phyloP scores from a whole-genome alignment of 2,888 invertebrate species.

The Tethea ocularis region DNA sequence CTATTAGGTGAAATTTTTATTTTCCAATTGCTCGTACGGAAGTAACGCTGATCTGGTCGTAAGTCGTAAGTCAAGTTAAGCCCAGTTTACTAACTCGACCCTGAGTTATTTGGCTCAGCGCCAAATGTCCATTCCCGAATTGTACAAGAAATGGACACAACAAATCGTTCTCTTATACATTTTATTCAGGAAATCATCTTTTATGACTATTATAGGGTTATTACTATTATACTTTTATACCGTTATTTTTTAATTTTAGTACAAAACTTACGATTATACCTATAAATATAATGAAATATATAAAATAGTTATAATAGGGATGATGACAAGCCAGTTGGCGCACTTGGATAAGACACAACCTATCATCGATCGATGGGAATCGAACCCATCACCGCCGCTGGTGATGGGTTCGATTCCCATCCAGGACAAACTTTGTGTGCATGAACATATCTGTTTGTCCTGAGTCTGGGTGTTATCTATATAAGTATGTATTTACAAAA shows the following conservation, averaged over 20 bases:
- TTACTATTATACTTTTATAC: neutral
- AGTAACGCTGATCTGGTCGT: slow-evolving; percentile 21
- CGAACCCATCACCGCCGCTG: too few species aligned
- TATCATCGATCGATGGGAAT: too few species aligned
- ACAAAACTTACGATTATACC: too few species aligned
- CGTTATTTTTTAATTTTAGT: neutral
- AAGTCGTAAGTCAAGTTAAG: slow-evolving; percentile 32
- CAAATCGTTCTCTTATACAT: slow-evolving; percentile 19
- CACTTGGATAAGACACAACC: too few species aligned
- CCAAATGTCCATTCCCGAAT: slow-evolving; percentile 19
- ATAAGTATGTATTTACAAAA: too few species aligned
- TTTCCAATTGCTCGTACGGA: slow-evolving; percentile 19
- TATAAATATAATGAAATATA: too few species aligned
- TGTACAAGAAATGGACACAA: slow-evolving; percentile 23
- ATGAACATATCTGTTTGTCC: too few species aligned
- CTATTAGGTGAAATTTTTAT: neutral
- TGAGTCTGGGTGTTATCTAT: too few species aligned
- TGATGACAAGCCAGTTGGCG: too few species aligned
- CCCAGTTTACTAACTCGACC: slow-evolving; percentile 23
- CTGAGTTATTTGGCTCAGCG: slow-evolving; percentile 27
- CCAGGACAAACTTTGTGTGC: too few species aligned
- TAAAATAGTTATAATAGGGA: too few species aligned
- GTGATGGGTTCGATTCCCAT: too few species aligned
- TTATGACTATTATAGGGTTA: neutral
- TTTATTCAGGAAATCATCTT: slow-evolving; percentile 10